Base-by-base conservation (phyloP, 2,888 invertebrate genomes). In the Xylophagus ater region DNA sequence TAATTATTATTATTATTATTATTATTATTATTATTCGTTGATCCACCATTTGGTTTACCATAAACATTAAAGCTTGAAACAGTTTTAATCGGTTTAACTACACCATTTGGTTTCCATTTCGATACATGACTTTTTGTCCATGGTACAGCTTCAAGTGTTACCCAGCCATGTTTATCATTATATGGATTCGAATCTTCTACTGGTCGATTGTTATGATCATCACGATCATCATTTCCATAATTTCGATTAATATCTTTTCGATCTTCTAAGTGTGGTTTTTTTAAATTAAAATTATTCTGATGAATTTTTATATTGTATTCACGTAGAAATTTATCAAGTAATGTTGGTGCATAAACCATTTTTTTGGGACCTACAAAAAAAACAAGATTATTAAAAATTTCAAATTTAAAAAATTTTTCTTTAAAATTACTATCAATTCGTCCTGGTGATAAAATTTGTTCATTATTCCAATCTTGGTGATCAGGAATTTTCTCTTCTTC, bases 71-170 rank as follows among this genome's bases (percentile, higher is more conserved):
- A 12, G 20, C 29, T 42, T 41, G 35, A 32, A 20, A 23, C 12
- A 4, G 37, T 26, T 20, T 64, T 58, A 50, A 59, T 61, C 13
- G 65, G 67, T 53, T 72, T 70, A 42, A 70, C 66, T 45, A 70
- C 71, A 7, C 70, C 65, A 10, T 71, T 66, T 1, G 78, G 74
- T 54, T 81, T 78, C 84, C 83, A 84, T 59, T 82, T 83, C 2
- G 82, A 80, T 46, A 83, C 78, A 63, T 83, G 82, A 49, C 82
- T 81, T 9, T 79, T 73, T 0, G 82, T 81, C 83, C 83, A 84
- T 1, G 83, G 82, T 4, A 84, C 73, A 4, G 77, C 81, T 47
- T 84, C 83, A 39, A 84, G 59, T 2, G 79, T 76, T 0, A 84
- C 81, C 84, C 84, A 84, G 1, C 81, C 82, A 40, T 77, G 77